A percentile compares a stretch with the other conserved stretches of the same genome.
phyloP scores from a whole-genome alignment of 2,888 invertebrate genomes.

The Microchrysa polita region DNA sequence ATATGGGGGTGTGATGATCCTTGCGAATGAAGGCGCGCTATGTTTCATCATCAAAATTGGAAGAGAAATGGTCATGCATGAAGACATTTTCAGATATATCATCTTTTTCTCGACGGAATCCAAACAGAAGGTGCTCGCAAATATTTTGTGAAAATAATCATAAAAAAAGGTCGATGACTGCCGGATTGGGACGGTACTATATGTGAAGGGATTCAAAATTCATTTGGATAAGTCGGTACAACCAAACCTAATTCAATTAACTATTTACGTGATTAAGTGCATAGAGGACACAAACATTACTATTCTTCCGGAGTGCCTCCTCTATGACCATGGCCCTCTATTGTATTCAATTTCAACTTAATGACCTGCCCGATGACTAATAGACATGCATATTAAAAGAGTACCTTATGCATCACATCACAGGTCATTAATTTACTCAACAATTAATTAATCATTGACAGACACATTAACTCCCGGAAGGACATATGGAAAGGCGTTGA shows the following conservation, averaged over 20 bases:
- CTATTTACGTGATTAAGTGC: neutral
- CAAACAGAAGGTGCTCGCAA: neutral
- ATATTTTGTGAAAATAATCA: neutral
- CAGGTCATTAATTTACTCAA: conserved; percentile 32
- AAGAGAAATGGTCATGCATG: conserved; percentile 3
- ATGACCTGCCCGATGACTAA: conserved; percentile 30
- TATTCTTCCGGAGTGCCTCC: neutral
- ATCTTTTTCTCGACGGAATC: conserved; percentile 4
- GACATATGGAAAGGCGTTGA: conserved; percentile 26
- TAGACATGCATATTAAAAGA: conserved; percentile 24
- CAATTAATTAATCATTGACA: conserved; percentile 43
- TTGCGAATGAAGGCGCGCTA: conserved; percentile 14
- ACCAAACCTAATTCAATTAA: conserved; percentile 27
- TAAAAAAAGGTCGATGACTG: neutral
- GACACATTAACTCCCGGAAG: conserved; percentile 25
- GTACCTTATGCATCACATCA: conserved; percentile 27
- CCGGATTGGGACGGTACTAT: no score
- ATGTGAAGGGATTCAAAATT: neutral
- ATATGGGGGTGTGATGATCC: conserved; percentile 19
- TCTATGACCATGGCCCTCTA: neutral
- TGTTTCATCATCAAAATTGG: conserved; percentile 33
- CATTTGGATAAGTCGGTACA: neutral
- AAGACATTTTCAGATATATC: conserved; percentile 17
- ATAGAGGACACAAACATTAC: neutral
- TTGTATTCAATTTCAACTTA: conserved; percentile 33